Base-by-base conservation (phyloP, 2,888 invertebrate species). In the Thyatira batis region DNA sequence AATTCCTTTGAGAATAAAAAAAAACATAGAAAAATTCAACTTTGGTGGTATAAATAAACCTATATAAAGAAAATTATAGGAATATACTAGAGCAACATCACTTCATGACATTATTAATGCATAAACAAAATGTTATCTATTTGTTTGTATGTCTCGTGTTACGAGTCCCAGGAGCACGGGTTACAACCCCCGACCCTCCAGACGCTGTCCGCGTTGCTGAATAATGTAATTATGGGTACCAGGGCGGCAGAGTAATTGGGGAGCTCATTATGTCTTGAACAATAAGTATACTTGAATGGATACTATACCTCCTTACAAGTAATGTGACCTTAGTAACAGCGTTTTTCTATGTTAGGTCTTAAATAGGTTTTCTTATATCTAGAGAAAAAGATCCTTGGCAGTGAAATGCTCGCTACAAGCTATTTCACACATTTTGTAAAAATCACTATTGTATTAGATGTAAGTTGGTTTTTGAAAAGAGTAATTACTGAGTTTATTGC, bases 81-180 rank as follows among this genome's bases (percentile, higher is more conserved):
- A n/a, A n/a, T n/a, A n/a, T n/a, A 21, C 2, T 6, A 23, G 3
- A 45, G 13, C 23, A 13, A 21, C 17, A 61, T 56, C 65, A 63
- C 65, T 65, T 58, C 55, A 61, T 71, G 73, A 82, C 76, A 73
- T 81, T 82, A 69, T 82, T 81, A 73, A 82, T 82, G 72, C 71
- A 79, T 74, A 75, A 81, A 85, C 82, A 84, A 85, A 85, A 85
- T 48, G 11, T 80, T 84, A 81, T 85, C 82, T 83, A 73, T 85
- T 80, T 83, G 85, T 84, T 73, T 69, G 67, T 65, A 67, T 67
- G 63, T 76, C 75, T 85, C 84, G 69, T 57, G 79, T 87, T 86
- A 85, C 87, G 73, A 71, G 73, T 79, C 87, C 80, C 85, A 54
- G 45, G 80, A 73, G 84, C 63, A 51, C 53, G 80, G 78, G 77